Evolutionary conservation across 2,797 vertebrate genomes (phyloP), one percentile per base, ranked within the genome.

Genomic region (Lophius americanus): DNA sequence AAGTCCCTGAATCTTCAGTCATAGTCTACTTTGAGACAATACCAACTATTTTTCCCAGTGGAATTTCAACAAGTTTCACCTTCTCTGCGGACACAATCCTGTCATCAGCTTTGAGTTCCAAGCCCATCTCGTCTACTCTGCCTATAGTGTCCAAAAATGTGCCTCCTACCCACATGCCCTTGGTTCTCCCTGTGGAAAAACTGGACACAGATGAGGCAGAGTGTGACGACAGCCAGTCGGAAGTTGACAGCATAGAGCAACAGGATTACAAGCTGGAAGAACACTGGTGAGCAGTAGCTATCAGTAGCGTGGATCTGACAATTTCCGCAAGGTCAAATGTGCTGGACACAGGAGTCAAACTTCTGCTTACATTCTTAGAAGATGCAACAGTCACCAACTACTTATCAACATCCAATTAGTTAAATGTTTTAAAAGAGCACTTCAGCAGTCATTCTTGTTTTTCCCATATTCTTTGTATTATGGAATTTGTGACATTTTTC

Each of bases 61-160:
- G 65, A 9, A 5, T 68, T 3, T 7, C 67, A 0, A 0, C 70
- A 1, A 73, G 65, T 59, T 23, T 86, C 67, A 6, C 14, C 63
- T 42, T 85, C 41, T 38, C 77, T 55, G 85, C 90, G 0, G 90
- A 89, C 4, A 92, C 89, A 0, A 81, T 91, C 13, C 70, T 90
- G 47, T 93, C 93, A 0, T 87, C 93, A 0, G 92, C 92, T 3
- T 78, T 94, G 41, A 88, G 89, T 66, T 70, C 88, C 14, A 66
- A 86, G 7, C 95, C 94, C 79, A 93, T 95, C 12, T 70, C 90
- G 0, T 95, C 94, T 9, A 94, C 92, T 0, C 66, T 94, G 33
- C 94, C 94, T 1, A 92, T 94, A 0, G 86, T 94, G 37, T 94
- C 93, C 36, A 94, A 93, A 50, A 88, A 92, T 12, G 51, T 57